Conservation (phyloP, 2,888 invertebrate species). For the Xylocampa areola region DNA sequence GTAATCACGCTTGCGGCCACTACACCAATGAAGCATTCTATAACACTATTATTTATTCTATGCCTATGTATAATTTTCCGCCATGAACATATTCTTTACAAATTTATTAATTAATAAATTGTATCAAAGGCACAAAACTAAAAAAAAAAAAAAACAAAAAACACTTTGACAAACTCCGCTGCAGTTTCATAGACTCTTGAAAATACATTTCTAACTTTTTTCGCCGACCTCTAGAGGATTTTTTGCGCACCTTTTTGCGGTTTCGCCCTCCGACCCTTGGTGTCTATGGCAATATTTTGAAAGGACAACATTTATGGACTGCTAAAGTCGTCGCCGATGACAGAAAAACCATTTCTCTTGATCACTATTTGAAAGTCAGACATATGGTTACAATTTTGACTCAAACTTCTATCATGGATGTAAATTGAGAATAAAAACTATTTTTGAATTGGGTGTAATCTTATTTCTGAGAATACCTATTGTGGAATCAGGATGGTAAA, state of each 20-base stretch:
- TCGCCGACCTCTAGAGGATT: neutral
- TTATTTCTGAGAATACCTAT: constrained; percentile 13
- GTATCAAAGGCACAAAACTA: no score
- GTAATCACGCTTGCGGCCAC: no score
- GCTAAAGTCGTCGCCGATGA: constrained; percentile 70
- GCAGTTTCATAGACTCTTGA: neutral
- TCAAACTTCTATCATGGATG: constrained; percentile 46
- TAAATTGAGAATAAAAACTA: constrained; percentile 47
- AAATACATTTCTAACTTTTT: neutral
- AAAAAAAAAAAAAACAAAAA: no score
- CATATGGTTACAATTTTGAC: constrained; percentile 44
- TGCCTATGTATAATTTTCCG: no score
- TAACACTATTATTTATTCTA: no score
- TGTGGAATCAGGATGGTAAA: no score
- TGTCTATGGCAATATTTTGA: constrained; percentile 77
- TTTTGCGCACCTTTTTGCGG: constrained; percentile 44
- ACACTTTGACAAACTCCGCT: no score
- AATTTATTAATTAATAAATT: no score
- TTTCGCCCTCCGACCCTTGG: constrained; percentile 27
- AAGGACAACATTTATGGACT: constrained; percentile 81
- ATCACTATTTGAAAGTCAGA: constrained; percentile 51
- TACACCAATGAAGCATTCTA: no score
- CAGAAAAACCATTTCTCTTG: constrained; percentile 61
- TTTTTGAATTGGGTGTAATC: constrained; percentile 35
- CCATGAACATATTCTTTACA: no score